Conservation (phyloP, 2,888 invertebrate genomes). For the Macrosoma leucophasiata region DNA sequence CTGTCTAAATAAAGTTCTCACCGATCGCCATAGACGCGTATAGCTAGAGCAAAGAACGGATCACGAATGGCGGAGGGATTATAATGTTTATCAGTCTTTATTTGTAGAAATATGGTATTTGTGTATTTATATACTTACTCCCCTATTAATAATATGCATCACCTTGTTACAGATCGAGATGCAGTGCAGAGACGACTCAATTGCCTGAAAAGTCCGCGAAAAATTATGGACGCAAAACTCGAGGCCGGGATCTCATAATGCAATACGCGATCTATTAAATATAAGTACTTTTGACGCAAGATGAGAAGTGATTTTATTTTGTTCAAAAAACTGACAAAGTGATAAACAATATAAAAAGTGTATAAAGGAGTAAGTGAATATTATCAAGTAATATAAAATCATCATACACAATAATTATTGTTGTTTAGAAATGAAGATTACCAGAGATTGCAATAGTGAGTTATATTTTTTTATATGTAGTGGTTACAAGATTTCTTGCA, state of each 20-base stretch:
- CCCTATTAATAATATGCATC: no score
- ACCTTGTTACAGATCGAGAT: conserved; percentile 96
- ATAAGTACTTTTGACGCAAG: conserved; percentile 54
- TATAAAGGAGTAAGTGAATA: conserved; percentile 63
- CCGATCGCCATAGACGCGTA: no score
- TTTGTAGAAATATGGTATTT: no score
- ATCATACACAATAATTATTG: conserved; percentile 48
- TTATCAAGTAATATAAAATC: conserved; percentile 50
- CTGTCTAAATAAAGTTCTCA: no score
- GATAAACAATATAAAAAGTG: conserved; percentile 49
- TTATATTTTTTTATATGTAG: conserved; percentile 69
- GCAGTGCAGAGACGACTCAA: conserved; percentile 95
- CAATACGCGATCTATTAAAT: conserved; percentile 43
- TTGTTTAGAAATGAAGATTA: conserved; percentile 52
- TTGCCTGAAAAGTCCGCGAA: conserved; percentile 66
- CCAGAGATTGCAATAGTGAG: conserved; percentile 67
- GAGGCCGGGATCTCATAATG: conserved; percentile 74
- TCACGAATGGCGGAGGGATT: no score
- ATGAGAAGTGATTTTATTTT: conserved; percentile 74
- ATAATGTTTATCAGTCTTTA: no score
- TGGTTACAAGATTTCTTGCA: conserved; percentile 38
- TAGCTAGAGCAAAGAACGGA: no score
- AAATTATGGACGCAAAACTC: conserved; percentile 68
- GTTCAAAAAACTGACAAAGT: conserved; percentile 55
- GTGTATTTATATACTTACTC: neutral